Base-by-base conservation (phyloP, 1,140 invertebrate species). In the Physella acuta region DNA sequence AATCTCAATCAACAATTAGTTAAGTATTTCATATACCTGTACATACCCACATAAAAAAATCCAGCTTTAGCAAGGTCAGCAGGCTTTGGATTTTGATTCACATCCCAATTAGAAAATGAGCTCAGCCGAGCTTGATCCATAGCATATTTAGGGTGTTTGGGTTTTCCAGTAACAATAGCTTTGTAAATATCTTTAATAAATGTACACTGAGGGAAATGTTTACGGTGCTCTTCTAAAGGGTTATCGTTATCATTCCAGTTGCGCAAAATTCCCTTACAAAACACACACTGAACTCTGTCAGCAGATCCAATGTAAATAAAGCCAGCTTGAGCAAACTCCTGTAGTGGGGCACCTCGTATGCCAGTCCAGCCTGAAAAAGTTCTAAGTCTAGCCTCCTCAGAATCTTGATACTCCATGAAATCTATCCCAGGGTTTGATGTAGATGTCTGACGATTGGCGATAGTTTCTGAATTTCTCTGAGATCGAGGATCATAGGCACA, bases 211-310 rank as follows among this genome's bases (percentile, higher is more conserved):
- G 91, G 91, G 62, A 82, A 83, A 71, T 86, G 94, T 36, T 89
- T 87, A 60, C 89, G 86, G 80, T 97, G 94, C 80, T 95, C 92
- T 58, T 86, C 82, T 71, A 91, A 87, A 16, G 94, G 93, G 78
- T 88, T 87, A 86, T 91, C 93, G 64, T 88, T 91, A 70, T 76
- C 81, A 83, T 89, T 89, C 93, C 91, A 97, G 75, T 89, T 88
- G 71, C 86, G 88, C 73, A 91, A 87, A 39, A 94, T 85, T 62
- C 90, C 92, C 75, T 88, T 87, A 84, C 93, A 95, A 87, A 91
- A 95, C 4, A 90, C 91, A 86, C 95, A 97, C 74, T 92, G 89
- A 0, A 95, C 92, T 81, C 91, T 86, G 77, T 91, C 90, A 24
- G 70, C 72, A 31, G 70, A 39, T 14, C 74, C 74, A 61, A 64